These are phyloP conservation scores for Osmoderma eremita DNA, from an alignment of 2,888 invertebrate genomes.

Conservation along the genomic window DNA sequence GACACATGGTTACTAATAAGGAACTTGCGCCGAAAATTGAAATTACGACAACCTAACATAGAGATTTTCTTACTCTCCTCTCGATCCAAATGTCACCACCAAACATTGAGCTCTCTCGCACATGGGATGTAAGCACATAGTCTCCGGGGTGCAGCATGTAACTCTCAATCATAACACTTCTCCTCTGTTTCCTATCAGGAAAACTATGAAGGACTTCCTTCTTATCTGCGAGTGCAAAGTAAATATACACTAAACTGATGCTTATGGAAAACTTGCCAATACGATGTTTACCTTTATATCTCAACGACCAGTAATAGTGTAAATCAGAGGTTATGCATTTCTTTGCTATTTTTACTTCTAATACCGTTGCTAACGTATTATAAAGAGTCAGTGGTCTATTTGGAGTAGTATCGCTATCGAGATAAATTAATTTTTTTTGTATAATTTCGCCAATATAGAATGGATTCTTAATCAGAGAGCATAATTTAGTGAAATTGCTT, in stretches of 20 bases:
- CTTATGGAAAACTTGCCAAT: too few relatives aligned
- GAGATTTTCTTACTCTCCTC: background rate
- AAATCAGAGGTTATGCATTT: background rate
- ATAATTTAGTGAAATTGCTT: too few relatives aligned
- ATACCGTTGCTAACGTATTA: background rate
- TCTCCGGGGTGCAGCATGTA: background rate
- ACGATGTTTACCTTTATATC: background rate
- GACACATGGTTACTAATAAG: too few relatives aligned
- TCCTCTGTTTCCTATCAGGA: background rate
- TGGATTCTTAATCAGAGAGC: too few relatives aligned
- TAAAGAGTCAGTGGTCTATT: background rate
- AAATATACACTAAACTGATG: too few relatives aligned
- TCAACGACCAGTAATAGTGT: background rate
- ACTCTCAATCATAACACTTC: background rate
- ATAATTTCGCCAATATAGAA: too few relatives aligned
- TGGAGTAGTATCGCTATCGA: background rate
- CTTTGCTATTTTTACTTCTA: background rate
- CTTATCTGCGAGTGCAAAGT: too few relatives aligned
- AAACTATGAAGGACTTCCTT: background rate
- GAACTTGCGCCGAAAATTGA: too few relatives aligned
- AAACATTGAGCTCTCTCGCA: constrained; percentile 5
- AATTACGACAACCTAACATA: too few relatives aligned
- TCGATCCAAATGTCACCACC: background rate
- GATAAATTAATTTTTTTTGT: too few relatives aligned
- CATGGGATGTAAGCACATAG: background rate